Base-by-base conservation (phyloP, 2,797 vertebrate genomes). In the Coendou prehensilis region DNA sequence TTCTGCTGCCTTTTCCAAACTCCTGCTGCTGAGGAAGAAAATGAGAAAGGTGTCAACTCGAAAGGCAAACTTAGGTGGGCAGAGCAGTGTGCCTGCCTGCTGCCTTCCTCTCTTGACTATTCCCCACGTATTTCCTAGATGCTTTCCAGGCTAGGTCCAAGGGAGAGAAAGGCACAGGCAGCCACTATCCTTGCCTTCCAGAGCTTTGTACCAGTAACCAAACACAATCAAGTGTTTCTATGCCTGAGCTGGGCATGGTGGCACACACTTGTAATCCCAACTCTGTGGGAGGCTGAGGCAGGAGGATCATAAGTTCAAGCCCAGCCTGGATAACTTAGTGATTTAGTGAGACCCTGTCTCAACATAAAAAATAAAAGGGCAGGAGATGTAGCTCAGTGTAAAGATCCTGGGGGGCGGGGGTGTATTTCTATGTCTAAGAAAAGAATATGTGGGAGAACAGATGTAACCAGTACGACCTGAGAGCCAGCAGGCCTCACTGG, bases 1-100 rank as follows among this genome's bases (percentile, higher is more conserved):
- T 78, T 69, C 83, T 45, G 23, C 56, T 73, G 63, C 63, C 96
- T 94, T 91, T 94, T 90, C 82, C 81, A 67, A 87, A 96, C n/a
- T 41, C 64, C 37, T 37, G 13, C 56, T 50, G 7, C 83, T 33
- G 52, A 87, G 33, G 67, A 7, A 76, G 64, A 69, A 56, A 92
- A 82, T 28, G 37, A 93, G 90, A 97, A 88, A 57, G 2, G 13
- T 0, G 6, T 56, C 75, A 30, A 56, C 57, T 75, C 63, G 26
- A 59, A 87, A 87, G 41, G n/a, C 50, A 83, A 91, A 88, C 30
- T 64, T 50, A 57, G 30, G 54, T 0, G 2, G 41, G 52, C 69
- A 76, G 73, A 75, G 56, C 54, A 6, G 20, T 1, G 20, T 59
- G 37, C 45, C 69, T 84, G 23, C 69, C 81, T 89, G 79, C 85